Base-by-base conservation (phyloP, 2,797 vertebrate genomes). In the Sebastes hubbsi region DNA sequence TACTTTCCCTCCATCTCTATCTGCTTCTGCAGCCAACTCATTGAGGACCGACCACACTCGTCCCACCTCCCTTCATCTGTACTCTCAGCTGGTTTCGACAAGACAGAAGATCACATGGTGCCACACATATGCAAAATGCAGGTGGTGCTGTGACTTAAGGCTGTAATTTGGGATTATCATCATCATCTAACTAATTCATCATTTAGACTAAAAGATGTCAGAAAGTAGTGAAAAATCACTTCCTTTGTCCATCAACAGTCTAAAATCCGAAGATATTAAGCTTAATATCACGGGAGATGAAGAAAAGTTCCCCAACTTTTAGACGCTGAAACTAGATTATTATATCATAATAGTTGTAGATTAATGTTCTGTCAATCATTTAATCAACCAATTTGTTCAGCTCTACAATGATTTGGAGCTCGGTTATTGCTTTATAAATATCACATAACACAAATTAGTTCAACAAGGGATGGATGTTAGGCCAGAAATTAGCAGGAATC, bases 1-100 rank as follows among this genome's bases (percentile, higher is more conserved):
- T 96, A 94, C 89, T 92, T 86, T 92, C 71, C 74, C 70, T 82
- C 52, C 55, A 71, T 87, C 85, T 79, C 81, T 82, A 68, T 77
- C 66, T 67, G 78, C 76, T 77, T 78, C 78, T 82, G 58, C 36
- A 77, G 88, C 89, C 79, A 89, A 81, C 81, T 92, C 83, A 81
- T 84, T 90, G 78, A 84, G 81, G 75, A 84, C 1, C 14, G 16
- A 68, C 66, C 78, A 11, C 72, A 70, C 77, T 83, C 36, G 12
- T 32, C 13, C 24, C 32, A 60, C 58, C 60, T 49, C 46, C 56
- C 65, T 84, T 82, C 59, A 49, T 71, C 79, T 58, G 42, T 67
- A 78, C 65, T 46, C 61, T 89, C 78, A 80, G 58, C 68, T 72
- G 84, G 60, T 60, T 61, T 58, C 58, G 72, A 83, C 74, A 83